These are phyloP conservation scores for Malacoraja senta DNA, from an alignment of 2,797 vertebrate species.

Conservation along the genomic window DNA sequence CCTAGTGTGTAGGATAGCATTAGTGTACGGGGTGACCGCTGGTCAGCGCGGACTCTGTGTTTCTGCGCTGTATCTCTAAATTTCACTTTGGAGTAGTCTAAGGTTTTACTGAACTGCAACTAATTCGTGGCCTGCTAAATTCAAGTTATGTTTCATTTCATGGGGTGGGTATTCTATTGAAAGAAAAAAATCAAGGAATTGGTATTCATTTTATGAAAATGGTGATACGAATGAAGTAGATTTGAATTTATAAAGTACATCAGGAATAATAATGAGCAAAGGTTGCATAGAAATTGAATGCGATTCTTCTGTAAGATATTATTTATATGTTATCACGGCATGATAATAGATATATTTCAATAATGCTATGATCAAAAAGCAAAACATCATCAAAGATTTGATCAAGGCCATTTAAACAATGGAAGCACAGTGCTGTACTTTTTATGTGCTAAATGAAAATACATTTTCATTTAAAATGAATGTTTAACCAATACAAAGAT, in stretches of 20 bases:
- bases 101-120: not conserved
- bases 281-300: not conserved
- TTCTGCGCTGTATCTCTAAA: no score
- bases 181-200: not conserved
- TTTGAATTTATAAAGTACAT: not conserved
- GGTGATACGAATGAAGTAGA: not conserved
- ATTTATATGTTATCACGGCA: not conserved
- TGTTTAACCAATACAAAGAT: not conserved
- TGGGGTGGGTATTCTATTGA: not conserved
- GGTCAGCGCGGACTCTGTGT: no score
- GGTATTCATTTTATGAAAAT: not conserved
- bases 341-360: not conserved
- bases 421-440: not conserved
- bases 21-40: no score
- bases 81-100: no score
- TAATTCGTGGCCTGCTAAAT: not conserved
- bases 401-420: not conserved
- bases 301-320: not conserved
- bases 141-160: not conserved
- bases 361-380: not conserved
- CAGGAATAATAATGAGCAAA: not conserved
- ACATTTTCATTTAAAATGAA: not conserved
- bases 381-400: not conserved
- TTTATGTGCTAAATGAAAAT: conserved; percentile 26
- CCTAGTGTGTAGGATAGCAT: no score